These are phyloP conservation scores for Myxocyprinus asiaticus DNA, from an alignment of 2,113 vertebrate genomes.

Conservation along the genomic window DNA sequence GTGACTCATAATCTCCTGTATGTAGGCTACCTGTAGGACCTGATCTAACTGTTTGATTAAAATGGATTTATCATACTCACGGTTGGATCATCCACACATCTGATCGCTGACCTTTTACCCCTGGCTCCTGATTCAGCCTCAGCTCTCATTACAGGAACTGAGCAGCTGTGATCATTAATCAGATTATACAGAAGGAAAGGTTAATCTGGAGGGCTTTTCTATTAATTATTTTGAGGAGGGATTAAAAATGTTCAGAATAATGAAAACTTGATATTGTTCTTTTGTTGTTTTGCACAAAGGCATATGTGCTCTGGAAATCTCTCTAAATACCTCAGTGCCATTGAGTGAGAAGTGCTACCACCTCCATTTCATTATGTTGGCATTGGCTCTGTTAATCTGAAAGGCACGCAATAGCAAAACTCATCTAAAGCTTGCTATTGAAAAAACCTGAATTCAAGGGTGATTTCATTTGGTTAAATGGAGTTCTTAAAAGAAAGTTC, in stretches of 20 bases:
- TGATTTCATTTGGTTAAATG: neutral
- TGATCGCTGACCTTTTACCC: slow-evolving; percentile 33
- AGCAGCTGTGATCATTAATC: slow-evolving; percentile 39
- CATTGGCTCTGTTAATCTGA: slow-evolving; percentile 5
- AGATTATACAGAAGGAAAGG: slow-evolving; percentile 40
- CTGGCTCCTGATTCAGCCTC: slow-evolving; percentile 15
- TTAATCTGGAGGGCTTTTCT: slow-evolving; percentile 31
- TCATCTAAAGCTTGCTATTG: slow-evolving; percentile 9
- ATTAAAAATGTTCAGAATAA: slow-evolving; percentile 36
- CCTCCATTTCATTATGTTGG: neutral
- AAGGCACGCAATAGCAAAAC: neutral
- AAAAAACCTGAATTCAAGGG: neutral
- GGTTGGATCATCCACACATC: slow-evolving; percentile 25
- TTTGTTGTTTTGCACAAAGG: slow-evolving; percentile 40
- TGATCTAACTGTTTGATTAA: slow-evolving; percentile 41
- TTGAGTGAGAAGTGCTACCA: neutral
- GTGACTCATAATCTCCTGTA: neutral
- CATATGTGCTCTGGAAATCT: slow-evolving; percentile 39
- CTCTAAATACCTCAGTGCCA: slow-evolving; percentile 33
- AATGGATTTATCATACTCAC: slow-evolving; percentile 20
- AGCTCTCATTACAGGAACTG: neutral
- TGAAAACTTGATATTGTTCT: slow-evolving; percentile 46
- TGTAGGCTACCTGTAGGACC: neutral
- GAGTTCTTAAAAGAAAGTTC: too few species aligned
- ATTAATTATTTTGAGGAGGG: slow-evolving; percentile 37